Conservation (phyloP, 2,113 vertebrate species). For the Columbina picui region DNA sequence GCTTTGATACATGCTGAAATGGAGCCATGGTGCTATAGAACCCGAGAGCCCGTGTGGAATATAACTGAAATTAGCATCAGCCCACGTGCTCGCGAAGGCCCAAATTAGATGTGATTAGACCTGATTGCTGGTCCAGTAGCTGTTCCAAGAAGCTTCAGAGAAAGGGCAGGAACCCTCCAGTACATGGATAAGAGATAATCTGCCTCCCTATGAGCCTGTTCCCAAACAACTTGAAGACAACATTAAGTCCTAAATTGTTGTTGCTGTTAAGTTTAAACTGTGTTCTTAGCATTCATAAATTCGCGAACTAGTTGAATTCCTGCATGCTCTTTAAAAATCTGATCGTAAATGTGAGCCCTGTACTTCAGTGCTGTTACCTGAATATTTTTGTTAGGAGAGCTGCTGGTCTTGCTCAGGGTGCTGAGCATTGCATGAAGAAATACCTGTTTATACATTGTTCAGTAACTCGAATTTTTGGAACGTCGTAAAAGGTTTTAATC, state of each 20-base stretch:
- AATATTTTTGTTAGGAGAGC: not conserved
- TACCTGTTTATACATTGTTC: not conserved
- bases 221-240: not conserved
- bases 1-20: not conserved
- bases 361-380: not conserved
- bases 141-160: not conserved
- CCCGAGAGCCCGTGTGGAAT: not conserved
- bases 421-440: not conserved
- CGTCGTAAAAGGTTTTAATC: not conserved
- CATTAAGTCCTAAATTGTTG: not conserved
- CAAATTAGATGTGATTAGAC: not conserved
- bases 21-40: not conserved
- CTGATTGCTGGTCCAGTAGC: not conserved
- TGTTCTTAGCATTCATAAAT: not conserved
- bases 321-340: not conserved
- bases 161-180: not conserved
- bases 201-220: not conserved
- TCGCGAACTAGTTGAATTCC: not conserved
- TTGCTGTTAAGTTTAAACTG: not conserved
- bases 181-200: fast-evolving
- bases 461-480: not conserved
- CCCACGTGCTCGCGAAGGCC: not conserved
- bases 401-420: not conserved
- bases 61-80: not conserved
- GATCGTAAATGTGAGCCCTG: not conserved